These are phyloP conservation scores for Sternotherus odoratus DNA, from an alignment of 2,797 vertebrate genomes.

Conservation along the genomic window DNA sequence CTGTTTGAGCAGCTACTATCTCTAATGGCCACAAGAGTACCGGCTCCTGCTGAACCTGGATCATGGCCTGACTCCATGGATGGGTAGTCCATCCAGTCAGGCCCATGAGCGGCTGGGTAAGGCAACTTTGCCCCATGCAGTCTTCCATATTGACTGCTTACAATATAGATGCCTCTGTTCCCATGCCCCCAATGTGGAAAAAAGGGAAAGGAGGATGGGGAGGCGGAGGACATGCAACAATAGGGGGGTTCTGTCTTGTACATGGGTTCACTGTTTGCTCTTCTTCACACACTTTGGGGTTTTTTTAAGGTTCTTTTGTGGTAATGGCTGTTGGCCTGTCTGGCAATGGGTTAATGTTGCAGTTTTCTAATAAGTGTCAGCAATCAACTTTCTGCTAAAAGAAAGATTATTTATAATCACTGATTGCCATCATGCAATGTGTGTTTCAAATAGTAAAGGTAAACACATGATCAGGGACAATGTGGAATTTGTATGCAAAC, in stretches of 20 bases:
- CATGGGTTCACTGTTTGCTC: not conserved
- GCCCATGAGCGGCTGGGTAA: not conserved
- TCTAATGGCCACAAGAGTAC: not conserved
- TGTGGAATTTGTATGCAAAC: not conserved
- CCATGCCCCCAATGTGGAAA: not conserved
- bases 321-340: not conserved
- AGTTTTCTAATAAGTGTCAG: not conserved
- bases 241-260: not conserved
- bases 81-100: not conserved
- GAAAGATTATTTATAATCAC: not conserved
- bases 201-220: not conserved
- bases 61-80: not conserved
- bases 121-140: not conserved
- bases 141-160: not conserved
- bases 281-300: not conserved
- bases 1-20: not conserved
- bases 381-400: not conserved
- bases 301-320: not conserved
- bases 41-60: not conserved
- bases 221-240: not conserved
- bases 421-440: not conserved
- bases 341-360: not conserved
- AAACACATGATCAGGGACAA: not conserved
- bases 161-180: not conserved
- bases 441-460: not conserved